Base-by-base conservation (phyloP, 2,888 invertebrate species). In the Noctua fimbriata region DNA sequence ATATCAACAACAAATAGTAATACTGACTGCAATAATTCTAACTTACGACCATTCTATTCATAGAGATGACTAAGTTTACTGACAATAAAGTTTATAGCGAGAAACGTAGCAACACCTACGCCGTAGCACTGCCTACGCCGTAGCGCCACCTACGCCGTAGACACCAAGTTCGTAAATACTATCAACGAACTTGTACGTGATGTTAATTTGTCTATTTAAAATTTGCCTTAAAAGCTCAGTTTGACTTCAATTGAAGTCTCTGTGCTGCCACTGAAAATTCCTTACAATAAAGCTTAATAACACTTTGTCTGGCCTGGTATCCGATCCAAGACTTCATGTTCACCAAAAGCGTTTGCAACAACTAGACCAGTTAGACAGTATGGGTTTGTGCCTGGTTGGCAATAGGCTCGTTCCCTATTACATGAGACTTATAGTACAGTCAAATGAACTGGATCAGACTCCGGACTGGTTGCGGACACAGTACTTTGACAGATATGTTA, bases 91-190 rank as follows among this genome's bases (percentile, higher is more conserved):
- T 73, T n/a, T 41, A n/a, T 32, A 74, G 10, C 14, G 18, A 74
- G 44, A 36, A 65, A 4, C 41, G 66, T 76, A 76, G 49, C 49
- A 52, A 36, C 16, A 10, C 60, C 78, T 80, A 72, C 77, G 49
- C 49, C 77, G 36, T 74, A 76, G 74, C 74, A 18, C 12, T 12
- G 44, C 47, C 76, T 79, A 67, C 83, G 65, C 28, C 24, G 79
- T 55, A 73, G 52, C 24, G 12, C 6, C 16, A n/a, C 16, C 76
- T 76, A 76, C 60, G 76, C 41, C 49, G 28, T 77, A 78, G 28
- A 24, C 28, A 63, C 18, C 0, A 3, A 55, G 28, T 16, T 47
- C 6, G 18, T 32, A n/a, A 7, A n/a, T 18, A 49, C 49, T 16
- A 16, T 49, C 49, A 5, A 49, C 16, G 49, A 49, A 49, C 5